Evolutionary conservation across 2,797 vertebrate genomes (phyloP).

Genomic region (Falco cherrug): DNA sequence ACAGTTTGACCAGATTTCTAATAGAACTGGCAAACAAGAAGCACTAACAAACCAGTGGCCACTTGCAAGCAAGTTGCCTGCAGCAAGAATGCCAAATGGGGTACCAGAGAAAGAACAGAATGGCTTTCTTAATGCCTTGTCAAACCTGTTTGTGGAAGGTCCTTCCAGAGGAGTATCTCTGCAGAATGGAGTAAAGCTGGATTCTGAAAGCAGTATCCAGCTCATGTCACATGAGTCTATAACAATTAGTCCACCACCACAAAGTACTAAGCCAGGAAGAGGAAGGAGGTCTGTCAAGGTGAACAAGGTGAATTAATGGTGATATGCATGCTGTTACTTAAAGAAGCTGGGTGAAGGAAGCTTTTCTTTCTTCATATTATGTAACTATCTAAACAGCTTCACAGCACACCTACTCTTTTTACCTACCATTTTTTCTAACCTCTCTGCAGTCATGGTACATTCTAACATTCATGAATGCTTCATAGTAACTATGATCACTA

Average conservation of each 20-base stretch:
- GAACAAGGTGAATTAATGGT: slow-evolving; percentile 75
- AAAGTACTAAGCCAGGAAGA: slow-evolving; percentile 90
- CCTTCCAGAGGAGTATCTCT: slow-evolving; percentile 72
- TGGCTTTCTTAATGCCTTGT: slow-evolving; percentile 70
- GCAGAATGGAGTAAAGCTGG: slow-evolving; percentile 80
- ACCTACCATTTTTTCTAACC: not conserved
- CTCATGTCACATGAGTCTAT: slow-evolving; percentile 85
- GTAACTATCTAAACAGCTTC: not conserved
- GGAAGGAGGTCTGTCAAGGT: slow-evolving; percentile 93
- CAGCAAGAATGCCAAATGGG: slow-evolving; percentile 73
- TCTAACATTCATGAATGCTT: slow-evolving; percentile 24
- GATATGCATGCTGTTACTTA: slow-evolving; percentile 60
- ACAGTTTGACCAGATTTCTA: slow-evolving; percentile 88
- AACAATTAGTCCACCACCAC: slow-evolving; percentile 92
- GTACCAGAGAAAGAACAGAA: slow-evolving; percentile 83
- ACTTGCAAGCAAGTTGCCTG: slow-evolving; percentile 75
- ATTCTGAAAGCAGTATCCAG: slow-evolving; percentile 74
- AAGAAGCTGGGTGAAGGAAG: slow-evolving; percentile 55
- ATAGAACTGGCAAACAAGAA: slow-evolving; percentile 84
- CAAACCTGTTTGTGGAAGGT: slow-evolving; percentile 84
- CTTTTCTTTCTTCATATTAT: not conserved
- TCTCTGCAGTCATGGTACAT: not conserved
- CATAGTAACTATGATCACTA: slow-evolving; percentile 26
- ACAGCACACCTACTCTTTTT: not conserved
- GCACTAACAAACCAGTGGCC: slow-evolving; percentile 86